Conservation (phyloP, 2,888 invertebrate genomes). For the Pseudoips prasinana region DNA sequence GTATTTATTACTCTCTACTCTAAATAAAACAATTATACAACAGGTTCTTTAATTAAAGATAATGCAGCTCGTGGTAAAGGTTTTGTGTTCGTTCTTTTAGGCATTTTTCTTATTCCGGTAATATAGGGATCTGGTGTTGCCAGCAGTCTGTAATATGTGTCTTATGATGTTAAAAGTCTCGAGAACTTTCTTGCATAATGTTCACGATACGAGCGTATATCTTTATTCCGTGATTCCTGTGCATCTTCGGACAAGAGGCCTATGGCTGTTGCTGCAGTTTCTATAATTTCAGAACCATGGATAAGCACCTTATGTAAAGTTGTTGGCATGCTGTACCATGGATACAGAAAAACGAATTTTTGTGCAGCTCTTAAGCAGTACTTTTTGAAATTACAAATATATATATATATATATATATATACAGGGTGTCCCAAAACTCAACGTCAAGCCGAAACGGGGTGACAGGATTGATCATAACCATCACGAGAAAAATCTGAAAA, state of each 20-base stretch:
- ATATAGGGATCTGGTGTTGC: neutral
- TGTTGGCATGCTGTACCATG: neutral
- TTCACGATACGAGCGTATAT: neutral
- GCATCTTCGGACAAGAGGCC: neutral
- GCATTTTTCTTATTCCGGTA: too few relatives aligned
- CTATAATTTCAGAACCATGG: slow-evolving; percentile 5
- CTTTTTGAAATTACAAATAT: neutral
- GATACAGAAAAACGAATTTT: neutral
- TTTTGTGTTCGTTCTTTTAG: too few relatives aligned
- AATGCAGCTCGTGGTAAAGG: too few relatives aligned
- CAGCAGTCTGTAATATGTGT: neutral
- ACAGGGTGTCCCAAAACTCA: too few relatives aligned
- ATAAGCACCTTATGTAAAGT: neutral
- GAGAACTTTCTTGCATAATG: neutral
- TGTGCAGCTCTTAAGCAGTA: neutral
- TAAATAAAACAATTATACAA: too few relatives aligned
- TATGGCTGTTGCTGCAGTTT: neutral
- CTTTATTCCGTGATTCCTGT: neutral
- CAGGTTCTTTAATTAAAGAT: too few relatives aligned
- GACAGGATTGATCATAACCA: too few relatives aligned
- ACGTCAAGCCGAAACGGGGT: too few relatives aligned
- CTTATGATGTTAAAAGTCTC: neutral
- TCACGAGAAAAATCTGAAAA: neutral
- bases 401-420: too few relatives aligned
- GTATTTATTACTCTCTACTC: too few relatives aligned